Evolutionary conservation across 2,888 invertebrate species (phyloP).

Genomic region (Eucriotettix oculatus): DNA sequence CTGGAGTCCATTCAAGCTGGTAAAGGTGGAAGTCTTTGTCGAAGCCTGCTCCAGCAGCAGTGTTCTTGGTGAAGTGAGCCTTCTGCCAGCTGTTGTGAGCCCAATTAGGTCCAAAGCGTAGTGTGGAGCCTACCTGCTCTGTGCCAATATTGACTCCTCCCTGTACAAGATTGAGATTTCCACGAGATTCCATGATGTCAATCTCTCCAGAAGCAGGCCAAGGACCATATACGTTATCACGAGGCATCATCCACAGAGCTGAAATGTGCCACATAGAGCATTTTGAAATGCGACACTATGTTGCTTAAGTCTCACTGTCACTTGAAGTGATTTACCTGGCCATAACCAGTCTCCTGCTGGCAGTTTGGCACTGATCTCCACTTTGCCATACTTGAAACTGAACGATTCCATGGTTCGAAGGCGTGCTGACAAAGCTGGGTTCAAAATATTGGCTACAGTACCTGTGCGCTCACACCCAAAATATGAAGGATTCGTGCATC

Average conservation of each 20-base stretch:
- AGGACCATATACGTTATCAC: slow-evolving; percentile 40
- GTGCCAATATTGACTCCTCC: slow-evolving; percentile 17
- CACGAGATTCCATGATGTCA: slow-evolving; percentile 48
- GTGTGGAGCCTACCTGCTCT: slow-evolving; percentile 28
- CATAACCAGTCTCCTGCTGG: slow-evolving; percentile 58
- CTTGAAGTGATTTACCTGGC: slow-evolving; percentile 25
- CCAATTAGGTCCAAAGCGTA: slow-evolving; percentile 49
- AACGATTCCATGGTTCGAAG: slow-evolving; percentile 43
- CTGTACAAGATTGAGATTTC: slow-evolving; percentile 32
- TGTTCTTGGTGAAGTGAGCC: slow-evolving; percentile 28
- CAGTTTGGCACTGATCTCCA: slow-evolving; percentile 47
- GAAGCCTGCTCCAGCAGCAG: slow-evolving; percentile 18
- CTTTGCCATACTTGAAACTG: slow-evolving; percentile 43
- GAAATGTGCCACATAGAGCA: slow-evolving; percentile 7
- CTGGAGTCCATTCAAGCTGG: slow-evolving; percentile 47
- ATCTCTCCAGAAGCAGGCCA: slow-evolving; percentile 62
- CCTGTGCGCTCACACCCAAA: slow-evolving; percentile 42
- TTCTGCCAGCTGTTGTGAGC: slow-evolving; percentile 33
- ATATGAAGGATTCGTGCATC: slow-evolving; percentile 21
- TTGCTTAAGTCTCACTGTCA: too few species aligned
- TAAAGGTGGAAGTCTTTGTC: slow-evolving; percentile 45
- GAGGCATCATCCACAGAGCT: slow-evolving; percentile 58
- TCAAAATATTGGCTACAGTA: slow-evolving; percentile 32
- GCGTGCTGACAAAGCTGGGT: slow-evolving; percentile 50
- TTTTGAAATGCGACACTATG: too few species aligned